Evolutionary conservation across 1,140 invertebrate species (phyloP), one percentile per base, ranked within the genome.

Genomic region (Rhizoglyphus robini): DNA sequence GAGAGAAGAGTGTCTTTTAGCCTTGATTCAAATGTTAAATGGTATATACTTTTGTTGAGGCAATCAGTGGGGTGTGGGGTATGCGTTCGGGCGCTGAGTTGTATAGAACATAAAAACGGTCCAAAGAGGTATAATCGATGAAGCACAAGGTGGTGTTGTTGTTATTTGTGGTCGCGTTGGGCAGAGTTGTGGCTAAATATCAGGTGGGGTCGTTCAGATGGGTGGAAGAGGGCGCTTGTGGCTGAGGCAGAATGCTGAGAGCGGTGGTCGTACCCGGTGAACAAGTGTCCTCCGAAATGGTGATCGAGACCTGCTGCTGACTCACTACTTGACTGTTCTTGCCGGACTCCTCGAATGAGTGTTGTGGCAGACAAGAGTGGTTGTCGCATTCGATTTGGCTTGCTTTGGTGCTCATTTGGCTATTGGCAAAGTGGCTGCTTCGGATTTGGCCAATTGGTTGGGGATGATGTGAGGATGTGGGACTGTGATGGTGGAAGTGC

Each of bases 151-250:
- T n/a, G n/a, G n/a, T n/a, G n/a, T n/a, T n/a, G n/a, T n/a, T n/a
- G n/a, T n/a, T n/a, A n/a, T n/a, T n/a, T n/a, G n/a, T n/a, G n/a
- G n/a, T n/a, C n/a, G n/a, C n/a, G n/a, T n/a, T n/a, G n/a, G n/a
- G n/a, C 23, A 27, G 23, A 18, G 38, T 30, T 69, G 23, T 23
- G 5, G 31, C 47, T 65, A 51, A 66, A 27, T 47, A 25, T 59
- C n/a, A n/a, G 68, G 47, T 27, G 64, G 29, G 11, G 63, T 29
- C 30, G 51, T 27, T 23, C 62, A 54, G 15, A 41, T 18, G n/a
- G 67, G 31, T 20, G 79, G 73, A 70, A 46, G 46, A 20, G 57
- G 41, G 32, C 41, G n/a, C 48, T 46, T 46, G 41, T 46, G 23
- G 41, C 41, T 46, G 41, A 46, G 41, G 41, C 41, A 46, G 41